phyloP scores from a whole-genome alignment of 2,113 vertebrate genomes.

The Gopherus evgoodei region DNA sequence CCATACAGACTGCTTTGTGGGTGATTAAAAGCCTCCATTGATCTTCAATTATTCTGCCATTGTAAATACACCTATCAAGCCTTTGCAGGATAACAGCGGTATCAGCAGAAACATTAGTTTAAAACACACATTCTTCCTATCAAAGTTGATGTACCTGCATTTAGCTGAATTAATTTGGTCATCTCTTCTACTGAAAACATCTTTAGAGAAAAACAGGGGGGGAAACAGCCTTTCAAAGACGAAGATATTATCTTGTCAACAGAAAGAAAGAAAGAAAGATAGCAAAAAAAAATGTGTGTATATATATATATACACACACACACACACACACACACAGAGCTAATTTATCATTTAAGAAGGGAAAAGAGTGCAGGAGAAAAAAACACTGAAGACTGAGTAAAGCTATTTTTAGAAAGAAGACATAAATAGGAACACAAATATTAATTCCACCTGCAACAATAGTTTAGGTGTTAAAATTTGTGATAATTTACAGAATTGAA shows the following conservation, averaged over 20 bases:
- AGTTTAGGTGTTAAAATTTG: slow-evolving; percentile 29
- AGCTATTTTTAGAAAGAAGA: neutral
- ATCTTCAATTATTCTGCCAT: slow-evolving; percentile 41
- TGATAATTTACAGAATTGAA: slow-evolving; percentile 50
- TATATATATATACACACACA: too few species aligned
- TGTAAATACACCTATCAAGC: slow-evolving; percentile 41
- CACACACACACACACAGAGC: neutral
- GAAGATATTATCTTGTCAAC: neutral
- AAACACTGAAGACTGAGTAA: neutral
- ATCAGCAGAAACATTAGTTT: slow-evolving; percentile 24
- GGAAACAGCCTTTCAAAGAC: neutral
- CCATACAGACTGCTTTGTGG: neutral
- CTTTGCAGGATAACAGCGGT: neutral
- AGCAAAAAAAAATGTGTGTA: neutral
- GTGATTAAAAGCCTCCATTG: slow-evolving; percentile 48
- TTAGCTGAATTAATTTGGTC: slow-evolving; percentile 47
- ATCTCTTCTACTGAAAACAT: slow-evolving; percentile 18
- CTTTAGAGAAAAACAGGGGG: neutral
- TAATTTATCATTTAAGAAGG: neutral
- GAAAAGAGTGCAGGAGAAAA: neutral
- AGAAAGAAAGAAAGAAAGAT: neutral
- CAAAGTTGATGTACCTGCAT: neutral
- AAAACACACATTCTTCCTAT: neutral
- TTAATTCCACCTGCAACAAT: slow-evolving; percentile 31
- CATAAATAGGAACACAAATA: neutral